Conservation (phyloP, 1,140 invertebrate genomes). For the Parapsyche elsis region DNA sequence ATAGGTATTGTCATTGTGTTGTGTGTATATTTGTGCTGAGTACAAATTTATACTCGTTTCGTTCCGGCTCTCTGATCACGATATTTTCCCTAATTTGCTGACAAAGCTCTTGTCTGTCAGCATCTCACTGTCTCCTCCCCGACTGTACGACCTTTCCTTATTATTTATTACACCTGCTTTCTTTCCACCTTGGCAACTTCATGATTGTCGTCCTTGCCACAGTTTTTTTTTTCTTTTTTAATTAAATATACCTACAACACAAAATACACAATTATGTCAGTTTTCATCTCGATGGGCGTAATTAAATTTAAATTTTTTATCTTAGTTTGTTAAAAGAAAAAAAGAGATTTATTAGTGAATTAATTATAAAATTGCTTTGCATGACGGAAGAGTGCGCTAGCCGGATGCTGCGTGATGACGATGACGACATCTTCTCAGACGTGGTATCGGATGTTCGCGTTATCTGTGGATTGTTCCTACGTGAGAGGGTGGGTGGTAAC, state of each 20-base stretch:
- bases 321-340: not conserved
- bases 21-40: not conserved
- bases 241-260: no score
- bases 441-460: not conserved
- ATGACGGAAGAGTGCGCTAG: not conserved
- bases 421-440: not conserved
- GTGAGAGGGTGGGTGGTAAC: not conserved
- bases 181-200: not conserved
- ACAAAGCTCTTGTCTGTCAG: slow-evolving; percentile 21
- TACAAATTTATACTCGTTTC: not conserved
- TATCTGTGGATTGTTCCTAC: slow-evolving; percentile 20
- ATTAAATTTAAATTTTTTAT: no score
- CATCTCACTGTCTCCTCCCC: not conserved
- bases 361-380: not conserved
- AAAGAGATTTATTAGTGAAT: not conserved
- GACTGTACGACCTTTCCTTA: not conserved
- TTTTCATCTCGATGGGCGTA: no score
- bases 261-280: no score
- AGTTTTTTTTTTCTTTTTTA: not conserved
- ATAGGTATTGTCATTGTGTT: not conserved
- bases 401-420: slow-evolving; percentile 8
- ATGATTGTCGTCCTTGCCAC: slow-evolving; percentile 4
- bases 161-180: slow-evolving; percentile 24
- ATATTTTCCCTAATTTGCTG: slow-evolving; percentile 23
- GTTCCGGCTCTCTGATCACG: slow-evolving; percentile 7